Conservation (phyloP, 2,113 vertebrate species). For the Ciconia maguari region DNA sequence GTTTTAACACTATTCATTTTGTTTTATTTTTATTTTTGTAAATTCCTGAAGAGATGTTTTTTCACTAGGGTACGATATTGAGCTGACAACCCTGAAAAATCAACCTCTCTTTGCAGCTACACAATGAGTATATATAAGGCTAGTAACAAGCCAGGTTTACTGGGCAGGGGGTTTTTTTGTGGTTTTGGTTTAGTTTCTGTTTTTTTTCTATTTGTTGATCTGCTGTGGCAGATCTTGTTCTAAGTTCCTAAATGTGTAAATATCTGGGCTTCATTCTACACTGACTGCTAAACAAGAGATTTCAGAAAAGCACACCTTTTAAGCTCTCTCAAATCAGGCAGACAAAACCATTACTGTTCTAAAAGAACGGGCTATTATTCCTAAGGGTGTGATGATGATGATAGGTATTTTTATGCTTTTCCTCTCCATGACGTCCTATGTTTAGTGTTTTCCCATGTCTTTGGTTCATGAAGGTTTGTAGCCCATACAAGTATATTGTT, state of each 20-base stretch:
- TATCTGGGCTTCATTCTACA: background rate
- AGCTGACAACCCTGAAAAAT: slow-evolving; percentile 9
- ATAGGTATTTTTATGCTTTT: background rate
- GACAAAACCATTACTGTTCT: background rate
- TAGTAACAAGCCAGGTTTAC: background rate
- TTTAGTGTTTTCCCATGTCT: background rate
- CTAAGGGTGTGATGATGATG: background rate
- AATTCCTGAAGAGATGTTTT: background rate
- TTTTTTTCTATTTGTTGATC: background rate
- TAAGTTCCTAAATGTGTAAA: background rate
- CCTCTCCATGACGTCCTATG: background rate
- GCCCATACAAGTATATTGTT: background rate
- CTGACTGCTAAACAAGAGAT: background rate
- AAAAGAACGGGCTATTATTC: background rate
- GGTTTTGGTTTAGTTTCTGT: background rate
- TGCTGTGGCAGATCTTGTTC: background rate
- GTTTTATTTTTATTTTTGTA: background rate
- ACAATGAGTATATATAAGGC: background rate
- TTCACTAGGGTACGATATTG: background rate
- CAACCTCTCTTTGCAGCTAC: background rate
- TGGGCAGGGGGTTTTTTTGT: background rate
- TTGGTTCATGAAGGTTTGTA: background rate
- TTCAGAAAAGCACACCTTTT: background rate
- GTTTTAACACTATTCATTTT: slow-evolving; percentile 43
- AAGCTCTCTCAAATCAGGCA: background rate